Base-by-base conservation (phyloP, 1,140 invertebrate species). In the Bombus soroeensis region DNA sequence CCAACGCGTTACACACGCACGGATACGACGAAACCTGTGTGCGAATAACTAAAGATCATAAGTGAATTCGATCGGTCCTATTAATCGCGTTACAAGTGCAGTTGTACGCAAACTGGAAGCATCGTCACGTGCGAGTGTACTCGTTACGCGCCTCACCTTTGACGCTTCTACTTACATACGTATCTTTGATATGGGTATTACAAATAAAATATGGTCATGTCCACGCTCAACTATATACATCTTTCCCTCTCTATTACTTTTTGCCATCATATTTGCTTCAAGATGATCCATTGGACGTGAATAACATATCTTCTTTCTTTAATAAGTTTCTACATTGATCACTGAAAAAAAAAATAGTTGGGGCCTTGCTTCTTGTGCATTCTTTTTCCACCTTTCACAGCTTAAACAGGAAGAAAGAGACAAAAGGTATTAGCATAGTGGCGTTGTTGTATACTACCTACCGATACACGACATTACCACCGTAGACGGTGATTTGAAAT, bases 71-170 rank as follows among this genome's bases (percentile, higher is more conserved):
- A 86, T 86, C 85, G 85, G 71, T 83, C 15, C 71, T 70, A 71
- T 80, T 82, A 86, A 86, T 83, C 73, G 32, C 18, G 64, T 86
- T 86, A 82, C 34, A 53, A 41, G 72, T 76, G 18, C 59, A 68
- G 72, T 70, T 10, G 71, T 81, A 81, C 84, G 77, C 43, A 59
- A 66, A 62, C 39, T 47, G 28, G 34, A 64, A 43, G 41, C 41
- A 76, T 64, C 37, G 28, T 32, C 66, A 72, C 74, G 73, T 87
- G 57, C 81, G n/a, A 59, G 39, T 70, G 47, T 62, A 71, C 73
- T 41, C 15, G 37, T 78, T 79, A 64, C 41, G 13, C 18, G 22
- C 15, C 22, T 13, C 15, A 53, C 3, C 34, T 57, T 57, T 41
- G 6, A 39, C 28, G 53, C 15, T 32, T 59, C 34, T 62, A 39